Evolutionary conservation across 2,113 vertebrate species (phyloP).

Genomic region (Noctilio leporinus): DNA sequence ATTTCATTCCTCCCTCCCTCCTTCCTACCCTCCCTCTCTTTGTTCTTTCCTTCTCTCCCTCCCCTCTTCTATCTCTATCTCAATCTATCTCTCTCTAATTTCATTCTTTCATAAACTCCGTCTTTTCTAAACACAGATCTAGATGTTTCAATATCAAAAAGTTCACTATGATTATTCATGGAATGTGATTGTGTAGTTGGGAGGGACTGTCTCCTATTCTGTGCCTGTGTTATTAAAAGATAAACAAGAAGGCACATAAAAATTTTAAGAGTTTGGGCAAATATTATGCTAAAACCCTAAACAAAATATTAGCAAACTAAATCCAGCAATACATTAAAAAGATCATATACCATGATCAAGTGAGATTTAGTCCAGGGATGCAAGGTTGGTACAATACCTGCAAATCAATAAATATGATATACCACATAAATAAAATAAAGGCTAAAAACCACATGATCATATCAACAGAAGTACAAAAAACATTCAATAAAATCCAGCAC

Average conservation of each 20-base stretch:
- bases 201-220: neutral
- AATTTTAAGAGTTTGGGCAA: neutral
- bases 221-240: neutral
- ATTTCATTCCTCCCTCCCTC: neutral
- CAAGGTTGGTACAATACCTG: neutral
- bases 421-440: neutral
- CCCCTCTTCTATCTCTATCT: neutral
- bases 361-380: neutral
- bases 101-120: no score
- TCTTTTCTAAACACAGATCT: neutral
- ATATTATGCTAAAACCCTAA: neutral
- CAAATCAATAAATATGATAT: neutral
- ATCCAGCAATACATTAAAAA: neutral
- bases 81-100: accelerated
- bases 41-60: neutral
- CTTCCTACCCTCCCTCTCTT: neutral
- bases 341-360: neutral
- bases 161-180: neutral
- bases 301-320: neutral
- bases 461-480: no score
- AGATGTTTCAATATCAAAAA: neutral
- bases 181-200: neutral
- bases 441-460: neutral
- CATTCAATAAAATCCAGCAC: no score
- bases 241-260: neutral